phyloP scores from a whole-genome alignment of 2,888 invertebrate species.

The Molanna angustata region DNA sequence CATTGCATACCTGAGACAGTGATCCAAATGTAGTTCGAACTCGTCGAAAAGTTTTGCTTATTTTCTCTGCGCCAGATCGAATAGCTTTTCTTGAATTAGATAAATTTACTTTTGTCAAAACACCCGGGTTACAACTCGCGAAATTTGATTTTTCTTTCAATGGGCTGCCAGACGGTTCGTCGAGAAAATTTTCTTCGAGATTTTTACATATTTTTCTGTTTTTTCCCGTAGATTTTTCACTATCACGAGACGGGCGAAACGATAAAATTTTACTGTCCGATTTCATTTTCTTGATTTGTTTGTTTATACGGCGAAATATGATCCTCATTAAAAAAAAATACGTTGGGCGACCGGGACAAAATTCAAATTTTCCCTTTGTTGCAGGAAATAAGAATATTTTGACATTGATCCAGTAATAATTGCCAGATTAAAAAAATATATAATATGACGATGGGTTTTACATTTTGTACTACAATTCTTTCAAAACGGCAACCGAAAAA shows the following conservation, averaged over 20 bases:
- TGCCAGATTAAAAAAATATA: no score
- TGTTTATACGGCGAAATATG: constrained; percentile 9
- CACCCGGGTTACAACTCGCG: constrained; percentile 12
- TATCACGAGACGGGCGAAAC: constrained; percentile 17
- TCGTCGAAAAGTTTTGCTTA: constrained; percentile 63
- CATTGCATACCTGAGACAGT: constrained; percentile 59
- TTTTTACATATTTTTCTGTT: constrained; percentile 21
- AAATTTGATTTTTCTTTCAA: constrained; percentile 14
- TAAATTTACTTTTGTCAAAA: constrained; percentile 21
- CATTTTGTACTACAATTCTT: no score
- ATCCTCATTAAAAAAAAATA: constrained; percentile 18
- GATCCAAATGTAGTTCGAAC: constrained; percentile 65
- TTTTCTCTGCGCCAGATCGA: constrained; percentile 64
- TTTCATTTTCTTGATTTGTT: constrained; percentile 20
- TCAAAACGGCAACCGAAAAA: no score
- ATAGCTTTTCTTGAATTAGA: constrained; percentile 37
- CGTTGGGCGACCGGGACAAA: constrained; percentile 8
- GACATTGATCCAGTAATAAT: no score
- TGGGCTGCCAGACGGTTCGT: constrained; percentile 18
- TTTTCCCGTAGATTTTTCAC: constrained; percentile 14
- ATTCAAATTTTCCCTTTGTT: constrained; percentile 26
- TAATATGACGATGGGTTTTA: no score
- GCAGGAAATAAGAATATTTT: no score
- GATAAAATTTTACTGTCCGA: constrained; percentile 22
- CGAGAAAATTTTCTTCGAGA: constrained; percentile 22